Conservation (phyloP, 2,888 invertebrate genomes). For the Agelastica alni region DNA sequence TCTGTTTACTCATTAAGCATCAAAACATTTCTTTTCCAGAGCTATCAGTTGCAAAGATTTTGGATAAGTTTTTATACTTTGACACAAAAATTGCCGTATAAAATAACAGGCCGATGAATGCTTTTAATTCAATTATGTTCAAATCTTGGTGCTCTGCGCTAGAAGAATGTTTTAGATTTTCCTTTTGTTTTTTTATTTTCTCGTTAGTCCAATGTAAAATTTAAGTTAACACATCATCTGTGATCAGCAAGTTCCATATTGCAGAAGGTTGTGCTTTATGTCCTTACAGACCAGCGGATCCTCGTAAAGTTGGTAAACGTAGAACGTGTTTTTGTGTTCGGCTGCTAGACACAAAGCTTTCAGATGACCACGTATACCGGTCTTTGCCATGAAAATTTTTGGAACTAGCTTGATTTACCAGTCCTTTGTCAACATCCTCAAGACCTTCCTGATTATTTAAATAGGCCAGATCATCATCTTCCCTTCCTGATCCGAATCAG, state of each 20-base stretch:
- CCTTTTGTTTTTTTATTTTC: slow-evolving; percentile 5
- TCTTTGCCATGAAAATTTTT: slow-evolving; percentile 1
- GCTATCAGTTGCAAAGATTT: slow-evolving; percentile 37
- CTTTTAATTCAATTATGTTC: too few species aligned
- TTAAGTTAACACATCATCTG: slow-evolving; percentile 7
- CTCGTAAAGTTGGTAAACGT: slow-evolving; percentile 9
- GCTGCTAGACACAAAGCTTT: too few species aligned
- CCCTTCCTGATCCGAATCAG: not conserved
- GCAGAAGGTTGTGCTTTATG: slow-evolving; percentile 1
- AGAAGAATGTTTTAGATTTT: slow-evolving; percentile 1
- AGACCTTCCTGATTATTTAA: not conserved
- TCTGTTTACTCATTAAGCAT: slow-evolving; percentile 31
- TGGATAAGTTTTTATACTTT: slow-evolving; percentile 30
- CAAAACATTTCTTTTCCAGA: slow-evolving; percentile 36
- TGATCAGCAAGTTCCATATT: slow-evolving; percentile 2
- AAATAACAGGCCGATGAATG: too few species aligned
- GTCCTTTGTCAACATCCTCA: not conserved
- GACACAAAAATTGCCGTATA: too few species aligned
- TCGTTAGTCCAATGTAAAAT: slow-evolving; percentile 4
- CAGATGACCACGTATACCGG: slow-evolving; percentile 1
- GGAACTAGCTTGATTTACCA: not conserved
- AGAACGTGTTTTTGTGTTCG: not conserved
- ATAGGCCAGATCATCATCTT: not conserved
- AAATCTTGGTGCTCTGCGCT: too few species aligned
- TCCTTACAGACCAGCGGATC: not conserved